A percentile compares a stretch with the other conserved stretches of the same genome.
Evolutionary conservation across 2,113 vertebrate species (phyloP).

Genomic region (Edolisoma coerulescens): DNA sequence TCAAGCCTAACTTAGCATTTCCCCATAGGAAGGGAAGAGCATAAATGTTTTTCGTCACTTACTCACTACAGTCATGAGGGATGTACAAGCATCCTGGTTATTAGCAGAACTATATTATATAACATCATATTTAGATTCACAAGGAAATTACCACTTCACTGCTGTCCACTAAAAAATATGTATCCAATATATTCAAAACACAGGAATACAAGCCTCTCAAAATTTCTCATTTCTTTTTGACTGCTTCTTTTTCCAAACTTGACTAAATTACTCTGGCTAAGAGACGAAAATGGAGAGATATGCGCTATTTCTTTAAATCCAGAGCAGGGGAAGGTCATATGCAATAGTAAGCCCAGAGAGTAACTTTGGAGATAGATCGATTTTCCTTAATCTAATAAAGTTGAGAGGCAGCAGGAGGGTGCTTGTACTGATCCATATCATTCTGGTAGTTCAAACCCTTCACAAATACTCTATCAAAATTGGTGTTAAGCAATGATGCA

Average conservation of each 20-base stretch:
- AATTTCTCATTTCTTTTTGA: not conserved
- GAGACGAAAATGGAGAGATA: not conserved
- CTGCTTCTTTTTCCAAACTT: not conserved
- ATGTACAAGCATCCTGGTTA: not conserved
- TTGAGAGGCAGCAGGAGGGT: not conserved
- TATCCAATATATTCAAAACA: not conserved
- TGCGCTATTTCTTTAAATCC: not conserved
- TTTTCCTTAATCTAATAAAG: constrained; percentile 25
- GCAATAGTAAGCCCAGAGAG: not conserved
- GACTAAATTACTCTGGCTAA: not conserved
- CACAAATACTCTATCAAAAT: constrained; percentile 9
- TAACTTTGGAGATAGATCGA: not conserved
- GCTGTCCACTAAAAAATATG: not conserved
- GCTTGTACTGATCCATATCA: not conserved
- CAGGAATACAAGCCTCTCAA: not conserved
- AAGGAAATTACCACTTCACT: not conserved
- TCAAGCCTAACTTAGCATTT: not conserved
- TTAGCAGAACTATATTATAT: not conserved
- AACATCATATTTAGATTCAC: not conserved
- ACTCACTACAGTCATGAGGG: not conserved
- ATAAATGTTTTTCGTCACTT: not conserved
- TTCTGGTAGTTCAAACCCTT: not conserved
- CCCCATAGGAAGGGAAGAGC: not conserved
- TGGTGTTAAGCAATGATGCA: not conserved
- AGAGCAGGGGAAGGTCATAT: not conserved